Evolutionary conservation across 1,140 invertebrate species (phyloP).

Genomic region (Lordiphosa clarofinis): DNA sequence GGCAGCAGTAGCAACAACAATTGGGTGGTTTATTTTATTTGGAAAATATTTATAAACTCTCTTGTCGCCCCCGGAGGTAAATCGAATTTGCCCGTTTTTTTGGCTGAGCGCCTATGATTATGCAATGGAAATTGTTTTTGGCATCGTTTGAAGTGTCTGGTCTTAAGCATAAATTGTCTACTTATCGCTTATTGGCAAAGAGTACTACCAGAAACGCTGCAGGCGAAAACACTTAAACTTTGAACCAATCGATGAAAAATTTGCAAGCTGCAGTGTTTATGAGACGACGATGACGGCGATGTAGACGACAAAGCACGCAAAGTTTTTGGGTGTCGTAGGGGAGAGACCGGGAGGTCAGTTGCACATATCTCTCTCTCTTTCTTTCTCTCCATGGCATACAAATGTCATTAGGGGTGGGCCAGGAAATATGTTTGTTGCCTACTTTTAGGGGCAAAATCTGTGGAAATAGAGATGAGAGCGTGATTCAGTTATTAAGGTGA

Average conservation of each 20-base stretch:
- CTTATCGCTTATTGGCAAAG: constrained; percentile 42
- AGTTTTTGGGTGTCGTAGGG: constrained; percentile 31
- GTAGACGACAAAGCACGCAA: background rate
- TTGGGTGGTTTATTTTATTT: constrained; percentile 18
- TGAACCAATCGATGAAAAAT: constrained; percentile 15
- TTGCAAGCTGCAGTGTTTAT: constrained; percentile 28
- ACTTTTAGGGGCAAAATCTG: background rate
- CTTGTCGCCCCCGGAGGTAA: constrained; percentile 1
- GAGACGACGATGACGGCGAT: constrained; percentile 5
- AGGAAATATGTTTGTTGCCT: constrained; percentile 30
- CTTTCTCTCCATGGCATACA: constrained; percentile 32
- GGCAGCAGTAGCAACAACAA: constrained; percentile 18
- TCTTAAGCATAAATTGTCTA: constrained; percentile 41
- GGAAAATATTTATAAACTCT: constrained; percentile 13
- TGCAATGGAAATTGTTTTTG: constrained; percentile 32
- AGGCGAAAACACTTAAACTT: constrained; percentile 9
- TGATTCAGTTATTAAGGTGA: constrained; percentile 5
- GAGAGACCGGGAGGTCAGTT: constrained; percentile 21
- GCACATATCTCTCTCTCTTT: constrained; percentile 27
- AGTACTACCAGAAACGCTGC: constrained; percentile 10
- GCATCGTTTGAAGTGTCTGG: constrained; percentile 16
- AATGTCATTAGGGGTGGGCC: constrained; percentile 60
- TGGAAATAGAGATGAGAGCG: constrained; percentile 18
- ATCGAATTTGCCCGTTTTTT: constrained; percentile 6
- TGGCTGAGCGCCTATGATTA: constrained; percentile 25